phyloP scores from a whole-genome alignment of 2,888 invertebrate species.

The Pachydiplax longipennis region DNA sequence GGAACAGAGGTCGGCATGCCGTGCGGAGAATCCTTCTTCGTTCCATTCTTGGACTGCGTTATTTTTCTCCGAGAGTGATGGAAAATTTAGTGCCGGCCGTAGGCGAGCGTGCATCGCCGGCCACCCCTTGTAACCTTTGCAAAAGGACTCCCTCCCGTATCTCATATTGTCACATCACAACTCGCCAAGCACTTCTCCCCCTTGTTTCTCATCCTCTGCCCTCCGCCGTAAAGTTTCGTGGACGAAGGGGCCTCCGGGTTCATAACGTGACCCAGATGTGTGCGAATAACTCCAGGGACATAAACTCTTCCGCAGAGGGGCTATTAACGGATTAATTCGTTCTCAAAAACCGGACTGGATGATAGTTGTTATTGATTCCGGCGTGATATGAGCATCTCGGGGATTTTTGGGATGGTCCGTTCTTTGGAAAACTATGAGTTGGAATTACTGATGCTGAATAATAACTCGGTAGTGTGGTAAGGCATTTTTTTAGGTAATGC shows the following conservation, averaged over 20 bases:
- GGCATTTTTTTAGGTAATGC: too few species aligned
- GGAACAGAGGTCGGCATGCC: background rate
- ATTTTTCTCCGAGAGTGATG: background rate
- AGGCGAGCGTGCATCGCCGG: background rate
- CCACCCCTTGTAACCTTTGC: background rate
- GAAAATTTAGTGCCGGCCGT: background rate
- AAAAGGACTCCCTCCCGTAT: slow-evolving; percentile 4
- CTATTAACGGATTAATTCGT: background rate
- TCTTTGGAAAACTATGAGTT: too few species aligned
- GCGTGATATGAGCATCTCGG: too few species aligned
- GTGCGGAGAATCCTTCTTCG: background rate
- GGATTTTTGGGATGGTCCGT: too few species aligned
- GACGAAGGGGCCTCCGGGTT: background rate
- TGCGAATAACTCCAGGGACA: background rate
- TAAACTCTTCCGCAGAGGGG: background rate
- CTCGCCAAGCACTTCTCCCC: background rate
- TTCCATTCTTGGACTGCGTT: background rate
- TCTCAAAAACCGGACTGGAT: background rate
- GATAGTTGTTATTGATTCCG: background rate
- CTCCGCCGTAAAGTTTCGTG: background rate
- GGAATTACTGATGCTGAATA: too few species aligned
- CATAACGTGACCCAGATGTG: slow-evolving; percentile 1
- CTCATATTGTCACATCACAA: slow-evolving; percentile 18
- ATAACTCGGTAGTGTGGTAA: too few species aligned
- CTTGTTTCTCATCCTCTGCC: background rate